Evolutionary conservation across 2,888 invertebrate genomes (phyloP).

Genomic region (Octodonta nipae): DNA sequence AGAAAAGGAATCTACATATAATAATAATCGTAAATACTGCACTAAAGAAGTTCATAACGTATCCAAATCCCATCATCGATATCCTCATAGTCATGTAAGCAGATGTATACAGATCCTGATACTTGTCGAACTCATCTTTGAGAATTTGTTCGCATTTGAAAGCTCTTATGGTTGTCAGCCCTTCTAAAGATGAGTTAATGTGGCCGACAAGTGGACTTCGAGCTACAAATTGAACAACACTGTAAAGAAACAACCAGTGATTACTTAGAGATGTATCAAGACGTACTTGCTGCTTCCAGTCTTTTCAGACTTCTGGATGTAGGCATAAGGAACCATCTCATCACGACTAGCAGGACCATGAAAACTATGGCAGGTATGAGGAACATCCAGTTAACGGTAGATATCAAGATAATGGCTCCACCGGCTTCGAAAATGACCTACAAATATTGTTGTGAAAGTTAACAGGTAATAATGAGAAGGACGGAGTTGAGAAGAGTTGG

Average conservation of each 20-base stretch:
- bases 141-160: constrained; percentile 21
- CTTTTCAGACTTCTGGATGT: constrained; percentile 19
- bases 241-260: constrained; percentile 5
- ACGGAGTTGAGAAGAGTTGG: too few species aligned
- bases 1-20: constrained; percentile 14
- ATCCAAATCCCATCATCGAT: constrained; percentile 21
- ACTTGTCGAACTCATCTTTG: constrained; percentile 25
- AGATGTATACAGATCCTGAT: constrained; percentile 26
- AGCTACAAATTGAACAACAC: constrained; percentile 18
- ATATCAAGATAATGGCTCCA: constrained; percentile 12
- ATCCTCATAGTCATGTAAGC: constrained; percentile 20
- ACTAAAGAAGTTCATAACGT: constrained; percentile 21
- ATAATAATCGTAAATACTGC: constrained; percentile 13
- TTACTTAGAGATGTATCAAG: constrained; percentile 14
- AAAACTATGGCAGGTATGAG: constrained; percentile 12
- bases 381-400: constrained; percentile 14
- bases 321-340: constrained; percentile 14
- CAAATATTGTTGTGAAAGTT: too few species aligned
- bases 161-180: constrained; percentile 27
- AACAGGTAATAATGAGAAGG: too few species aligned
- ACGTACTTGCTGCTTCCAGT: constrained; percentile 16
- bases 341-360: constrained; percentile 10
- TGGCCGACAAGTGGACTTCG: constrained; percentile 27
- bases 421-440: constrained; percentile 9
- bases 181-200: constrained; percentile 27